A percentile compares a stretch with the other conserved stretches of the same genome.
phyloP scores from a whole-genome alignment of 2,797 vertebrate genomes.

The Rhinoraja longicauda region DNA sequence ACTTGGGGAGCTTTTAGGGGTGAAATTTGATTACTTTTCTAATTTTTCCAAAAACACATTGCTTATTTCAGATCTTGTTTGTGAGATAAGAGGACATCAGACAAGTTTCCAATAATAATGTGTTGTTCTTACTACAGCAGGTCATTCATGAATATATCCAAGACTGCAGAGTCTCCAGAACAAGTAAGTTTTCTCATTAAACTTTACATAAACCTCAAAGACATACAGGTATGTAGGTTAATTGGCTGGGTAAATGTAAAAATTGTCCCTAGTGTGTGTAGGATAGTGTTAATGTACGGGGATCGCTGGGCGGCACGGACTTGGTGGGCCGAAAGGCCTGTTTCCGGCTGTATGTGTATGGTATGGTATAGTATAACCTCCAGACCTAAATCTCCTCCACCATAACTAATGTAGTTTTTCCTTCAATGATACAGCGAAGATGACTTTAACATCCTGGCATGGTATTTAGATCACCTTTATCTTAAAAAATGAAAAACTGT shows the following conservation, averaged over 20 bases:
- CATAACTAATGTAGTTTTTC: background rate
- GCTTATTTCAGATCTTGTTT: background rate
- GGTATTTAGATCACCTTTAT: background rate
- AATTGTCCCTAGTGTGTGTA: too few relatives aligned
- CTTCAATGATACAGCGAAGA: background rate
- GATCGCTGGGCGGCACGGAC: too few relatives aligned
- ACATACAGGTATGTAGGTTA: too few relatives aligned
- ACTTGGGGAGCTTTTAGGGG: background rate
- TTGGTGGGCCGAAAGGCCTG: too few relatives aligned
- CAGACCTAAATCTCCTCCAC: background rate
- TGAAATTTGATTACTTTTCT: too few relatives aligned
- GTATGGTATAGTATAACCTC: too few relatives aligned
- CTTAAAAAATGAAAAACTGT: background rate
- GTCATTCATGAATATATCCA: background rate
- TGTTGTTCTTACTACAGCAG: background rate
- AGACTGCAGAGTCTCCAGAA: background rate
- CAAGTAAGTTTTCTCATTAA: conserved; percentile 26
- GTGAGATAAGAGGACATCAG: background rate
- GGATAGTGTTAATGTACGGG: too few relatives aligned
- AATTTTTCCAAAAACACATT: background rate
- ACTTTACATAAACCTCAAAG: too few relatives aligned
- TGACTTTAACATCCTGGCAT: background rate
- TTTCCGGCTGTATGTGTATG: too few relatives aligned
- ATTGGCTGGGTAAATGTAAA: too few relatives aligned
- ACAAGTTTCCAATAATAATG: background rate